phyloP scores from a whole-genome alignment of 2,797 vertebrate genomes.

The Leuciscus waleckii region DNA sequence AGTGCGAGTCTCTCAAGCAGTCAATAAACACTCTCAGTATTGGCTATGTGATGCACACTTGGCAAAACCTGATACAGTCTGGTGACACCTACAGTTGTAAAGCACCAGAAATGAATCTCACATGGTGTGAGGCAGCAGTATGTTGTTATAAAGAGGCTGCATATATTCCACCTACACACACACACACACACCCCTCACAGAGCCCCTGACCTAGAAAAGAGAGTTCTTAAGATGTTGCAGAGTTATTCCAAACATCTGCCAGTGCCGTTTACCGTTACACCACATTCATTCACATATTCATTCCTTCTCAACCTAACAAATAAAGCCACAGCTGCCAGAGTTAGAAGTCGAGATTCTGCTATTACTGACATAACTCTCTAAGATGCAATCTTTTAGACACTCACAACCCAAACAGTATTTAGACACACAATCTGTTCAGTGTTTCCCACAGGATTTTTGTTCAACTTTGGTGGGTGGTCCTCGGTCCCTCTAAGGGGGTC shows the following conservation, averaged over 20 bases:
- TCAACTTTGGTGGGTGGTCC: no score
- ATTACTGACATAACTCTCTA: constrained; percentile 10
- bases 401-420: constrained; percentile 24
- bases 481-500: no score
- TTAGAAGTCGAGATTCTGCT: constrained; percentile 5
- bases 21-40: constrained; percentile 27
- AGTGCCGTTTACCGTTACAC: constrained; percentile 44
- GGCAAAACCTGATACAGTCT: constrained; percentile 40
- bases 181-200: constrained; percentile 37
- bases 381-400: constrained; percentile 29
- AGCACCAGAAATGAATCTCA: constrained; percentile 29
- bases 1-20: neutral
- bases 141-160: neutral
- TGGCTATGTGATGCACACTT: constrained; percentile 44
- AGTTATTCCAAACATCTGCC: constrained; percentile 56
- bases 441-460: no score
- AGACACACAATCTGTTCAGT: constrained; percentile 29
- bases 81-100: constrained; percentile 29
- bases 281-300: constrained; percentile 27
- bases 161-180: constrained; percentile 20
- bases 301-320: neutral
- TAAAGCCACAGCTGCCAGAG: constrained; percentile 27
- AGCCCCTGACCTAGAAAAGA: constrained; percentile 59
- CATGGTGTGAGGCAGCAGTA: constrained; percentile 14
- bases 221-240: constrained; percentile 30